Evolutionary conservation across 2,888 invertebrate genomes (phyloP).

Genomic region (Andrena bucephala): DNA sequence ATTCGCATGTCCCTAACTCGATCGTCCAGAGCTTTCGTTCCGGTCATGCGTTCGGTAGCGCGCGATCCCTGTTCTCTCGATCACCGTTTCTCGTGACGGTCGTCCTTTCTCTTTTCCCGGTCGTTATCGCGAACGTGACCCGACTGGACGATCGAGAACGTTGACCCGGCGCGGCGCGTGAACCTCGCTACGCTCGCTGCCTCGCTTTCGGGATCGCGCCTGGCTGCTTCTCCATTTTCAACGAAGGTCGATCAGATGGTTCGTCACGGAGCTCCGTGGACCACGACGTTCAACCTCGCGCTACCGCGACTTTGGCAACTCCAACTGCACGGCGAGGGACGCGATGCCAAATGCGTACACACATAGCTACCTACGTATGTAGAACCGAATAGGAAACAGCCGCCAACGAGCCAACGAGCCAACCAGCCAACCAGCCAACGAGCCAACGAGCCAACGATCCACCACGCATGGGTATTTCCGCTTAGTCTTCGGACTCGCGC

Average conservation of each 20-base stretch:
- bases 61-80: not conserved
- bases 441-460: conserved; percentile 56
- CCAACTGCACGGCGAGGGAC: not conserved
- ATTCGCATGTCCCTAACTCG: conserved; percentile 20
- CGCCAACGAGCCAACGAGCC: conserved; percentile 48
- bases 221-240: conserved; percentile 7
- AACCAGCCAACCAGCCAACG: conserved; percentile 46
- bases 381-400: not conserved
- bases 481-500: not conserved
- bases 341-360: not conserved
- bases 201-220: conserved; percentile 5
- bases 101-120: conserved; percentile 34
- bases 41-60: conserved; percentile 9
- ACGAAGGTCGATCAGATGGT: no score
- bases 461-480: conserved; percentile 68
- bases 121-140: conserved; percentile 56
- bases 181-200: conserved; percentile 26
- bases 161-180: conserved; percentile 56
- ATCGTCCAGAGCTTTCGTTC: not conserved
- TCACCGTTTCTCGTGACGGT: not conserved
- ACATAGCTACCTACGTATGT: not conserved
- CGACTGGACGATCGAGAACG: conserved; percentile 56
- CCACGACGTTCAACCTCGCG: not conserved
- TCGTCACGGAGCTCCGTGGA: no score
- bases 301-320: not conserved